These are phyloP conservation scores for Horisme vitalbata DNA, from an alignment of 2,888 invertebrate genomes.

Conservation along the genomic window DNA sequence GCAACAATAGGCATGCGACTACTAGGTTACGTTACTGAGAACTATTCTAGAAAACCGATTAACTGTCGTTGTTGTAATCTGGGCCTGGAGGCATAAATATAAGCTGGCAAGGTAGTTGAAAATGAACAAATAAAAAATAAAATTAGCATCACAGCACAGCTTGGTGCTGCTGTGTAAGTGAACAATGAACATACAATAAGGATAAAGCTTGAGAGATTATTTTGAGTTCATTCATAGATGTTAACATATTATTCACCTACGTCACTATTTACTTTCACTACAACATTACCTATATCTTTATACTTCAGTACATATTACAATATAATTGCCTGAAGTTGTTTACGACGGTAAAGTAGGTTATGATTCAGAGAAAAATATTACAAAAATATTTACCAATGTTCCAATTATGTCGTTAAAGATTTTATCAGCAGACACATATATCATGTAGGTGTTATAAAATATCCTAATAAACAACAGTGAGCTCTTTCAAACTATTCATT, in stretches of 20 bases:
- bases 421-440: conserved; percentile 10
- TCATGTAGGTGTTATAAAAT: neutral
- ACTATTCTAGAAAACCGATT: conserved; percentile 37
- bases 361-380: conserved; percentile 15
- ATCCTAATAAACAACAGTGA: conserved; percentile 3
- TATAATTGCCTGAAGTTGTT: conserved; percentile 3
- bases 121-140: too few species aligned
- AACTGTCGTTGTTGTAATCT: neutral
- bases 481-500: neutral
- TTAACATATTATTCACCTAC: too few species aligned
- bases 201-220: too few species aligned
- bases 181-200: too few species aligned
- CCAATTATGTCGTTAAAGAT: conserved; percentile 4
- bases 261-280: too few species aligned
- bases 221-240: too few species aligned
- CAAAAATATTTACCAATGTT: conserved; percentile 14
- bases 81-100: neutral
- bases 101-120: neutral
- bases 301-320: neutral
- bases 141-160: too few species aligned
- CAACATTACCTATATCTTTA: neutral
- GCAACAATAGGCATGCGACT: conserved; percentile 37
- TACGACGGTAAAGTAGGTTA: conserved; percentile 20
- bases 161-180: too few species aligned
- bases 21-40: conserved; percentile 30